A percentile compares a stretch with the other conserved stretches of the same genome.
Conservation (phyloP, 1,140 invertebrate species). For the Papilio polytes region DNA sequence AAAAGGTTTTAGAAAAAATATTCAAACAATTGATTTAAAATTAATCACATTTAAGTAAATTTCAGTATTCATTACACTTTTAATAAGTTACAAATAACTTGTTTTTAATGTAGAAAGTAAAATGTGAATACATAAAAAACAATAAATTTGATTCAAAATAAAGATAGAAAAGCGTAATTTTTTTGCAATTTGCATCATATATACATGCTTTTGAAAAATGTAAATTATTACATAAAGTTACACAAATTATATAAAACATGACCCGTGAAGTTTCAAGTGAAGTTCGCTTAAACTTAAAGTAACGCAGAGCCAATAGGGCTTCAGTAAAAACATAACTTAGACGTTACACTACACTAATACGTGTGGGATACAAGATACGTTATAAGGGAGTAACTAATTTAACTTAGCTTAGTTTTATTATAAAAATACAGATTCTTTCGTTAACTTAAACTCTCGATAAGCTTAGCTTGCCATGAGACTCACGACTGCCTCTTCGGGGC, state of each 20-base stretch:
- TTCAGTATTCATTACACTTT: too few species aligned
- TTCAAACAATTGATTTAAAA: too few species aligned
- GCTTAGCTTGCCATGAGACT: constrained; percentile 80
- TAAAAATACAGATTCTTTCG: constrained; percentile 82
- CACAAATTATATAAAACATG: constrained; percentile 40
- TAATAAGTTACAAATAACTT: too few species aligned
- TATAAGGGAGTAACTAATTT: constrained; percentile 63
- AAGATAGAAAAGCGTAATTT: too few species aligned
- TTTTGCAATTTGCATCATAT: too few species aligned
- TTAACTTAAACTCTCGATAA: constrained; percentile 78
- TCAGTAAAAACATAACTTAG: constrained; percentile 59
- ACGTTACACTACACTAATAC: constrained; percentile 53
- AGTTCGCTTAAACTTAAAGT: constrained; percentile 66
- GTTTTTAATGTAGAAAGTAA: too few species aligned
- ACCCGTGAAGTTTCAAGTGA: constrained; percentile 44
- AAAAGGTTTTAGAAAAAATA: not conserved
- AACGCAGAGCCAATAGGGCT: constrained; percentile 72
- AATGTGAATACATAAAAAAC: too few species aligned
- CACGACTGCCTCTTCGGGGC: constrained; percentile 75
- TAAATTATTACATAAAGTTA: not conserved
- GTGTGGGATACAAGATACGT: constrained; percentile 64
- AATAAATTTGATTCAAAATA: too few species aligned
- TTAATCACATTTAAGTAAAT: too few species aligned
- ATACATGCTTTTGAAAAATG: not conserved
- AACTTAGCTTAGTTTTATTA: constrained; percentile 76